Base-by-base conservation (phyloP, 2,888 invertebrate genomes). In the Cotesia congregata region DNA sequence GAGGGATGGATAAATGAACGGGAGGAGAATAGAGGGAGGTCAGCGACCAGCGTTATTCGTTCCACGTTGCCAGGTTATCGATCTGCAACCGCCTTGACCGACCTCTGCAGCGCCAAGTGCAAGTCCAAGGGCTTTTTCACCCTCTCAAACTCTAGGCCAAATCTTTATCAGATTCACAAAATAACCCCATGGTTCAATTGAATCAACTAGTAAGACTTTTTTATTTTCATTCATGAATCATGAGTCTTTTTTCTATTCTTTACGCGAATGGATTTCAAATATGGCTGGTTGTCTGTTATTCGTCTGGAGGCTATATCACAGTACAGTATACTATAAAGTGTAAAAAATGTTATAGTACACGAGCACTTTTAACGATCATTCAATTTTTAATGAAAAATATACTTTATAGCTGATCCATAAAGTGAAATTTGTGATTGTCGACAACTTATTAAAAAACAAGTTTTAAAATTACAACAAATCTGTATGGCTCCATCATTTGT, bases 31-130 rank as follows among this genome's bases (percentile, higher is more conserved):
- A 70, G 73, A 70, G 61, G 69, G 81, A 82, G 82, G 82, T 82
- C 82, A 82, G 82, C 81, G 82, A 82, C 82, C 82, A 82, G 78
- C 85, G 83, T 85, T 87, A 86, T 85, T 83, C 86, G 83, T 86
- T 86, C 83, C 83, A 84, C 84, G 86, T 86, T 86, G 88, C 83
- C 86, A 80, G 84, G 85, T 84, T 88, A 89, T 88, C 88, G 89
- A 88, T 88, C 88, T 86, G 84, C 82, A 82, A 84, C 82, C 87
- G 88, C 88, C 88, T 88, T 89, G 88, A 89, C 88, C 88, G 88
- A 88, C 88, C 88, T 87, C 87, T 84, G 82, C 82, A 78, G 79
- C 77, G 80, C 85, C 78, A 83, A 82, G 80, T 82, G 86, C 89
- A 88, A 89, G 88, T 88, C 88, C 89, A 89, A 88, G 88, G 86